Percentiles rank a stretch among this genome's conserved stretches.
phyloP scores from a whole-genome alignment of 2,888 invertebrate species.

The Notodonta dromedarius region DNA sequence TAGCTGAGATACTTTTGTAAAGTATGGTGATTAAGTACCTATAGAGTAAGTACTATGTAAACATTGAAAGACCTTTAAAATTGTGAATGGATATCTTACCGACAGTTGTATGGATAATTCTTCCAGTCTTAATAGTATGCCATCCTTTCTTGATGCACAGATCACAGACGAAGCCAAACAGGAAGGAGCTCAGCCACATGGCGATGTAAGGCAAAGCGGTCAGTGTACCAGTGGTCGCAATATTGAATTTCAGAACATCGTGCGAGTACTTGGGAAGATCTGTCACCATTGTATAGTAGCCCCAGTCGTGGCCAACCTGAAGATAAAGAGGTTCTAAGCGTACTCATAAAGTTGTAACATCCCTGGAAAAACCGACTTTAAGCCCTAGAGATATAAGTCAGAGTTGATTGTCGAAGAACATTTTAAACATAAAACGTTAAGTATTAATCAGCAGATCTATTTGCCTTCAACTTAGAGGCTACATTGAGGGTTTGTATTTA shows the following conservation, averaged over 20 bases:
- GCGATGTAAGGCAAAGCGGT: conserved; percentile 87
- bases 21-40: too few relatives aligned
- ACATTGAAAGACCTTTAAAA: neutral
- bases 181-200: conserved; percentile 87
- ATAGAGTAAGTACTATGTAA: too few relatives aligned
- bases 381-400: too few relatives aligned
- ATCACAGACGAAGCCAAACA: conserved; percentile 88
- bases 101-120: conserved; percentile 87
- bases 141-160: conserved; percentile 85
- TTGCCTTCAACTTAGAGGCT: too few relatives aligned
- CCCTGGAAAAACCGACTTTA: too few relatives aligned
- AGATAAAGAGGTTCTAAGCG: conserved; percentile 15
- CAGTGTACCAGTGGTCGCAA: conserved; percentile 85
- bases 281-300: conserved; percentile 89
- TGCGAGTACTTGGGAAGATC: conserved; percentile 88
- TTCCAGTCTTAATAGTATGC: conserved; percentile 84
- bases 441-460: too few relatives aligned
- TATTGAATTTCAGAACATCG: conserved; percentile 86
- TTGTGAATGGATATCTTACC: conserved; percentile 69
- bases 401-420: too few relatives aligned
- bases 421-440: too few relatives aligned
- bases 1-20: too few relatives aligned
- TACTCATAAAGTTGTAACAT: too few relatives aligned
- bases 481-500: neutral
- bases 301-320: conserved; percentile 85